Evolutionary conservation across 1,140 invertebrate genomes (phyloP).

Genomic region (Drosophila subobscura): DNA sequence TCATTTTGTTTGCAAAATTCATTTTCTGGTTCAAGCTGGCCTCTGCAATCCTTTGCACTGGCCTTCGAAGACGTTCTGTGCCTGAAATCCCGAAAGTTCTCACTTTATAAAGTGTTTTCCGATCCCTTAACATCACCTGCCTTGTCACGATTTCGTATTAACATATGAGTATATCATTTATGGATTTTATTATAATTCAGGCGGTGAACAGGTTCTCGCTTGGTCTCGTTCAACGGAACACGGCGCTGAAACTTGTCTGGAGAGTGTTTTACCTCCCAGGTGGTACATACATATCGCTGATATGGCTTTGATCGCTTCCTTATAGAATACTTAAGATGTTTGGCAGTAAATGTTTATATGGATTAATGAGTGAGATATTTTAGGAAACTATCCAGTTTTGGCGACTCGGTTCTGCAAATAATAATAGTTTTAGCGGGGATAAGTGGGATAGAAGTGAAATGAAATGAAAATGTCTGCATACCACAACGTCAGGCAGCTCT

Average conservation of each 20-base stretch:
- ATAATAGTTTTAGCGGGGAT: too few species aligned
- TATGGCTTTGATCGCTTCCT: slow-evolving; percentile 54
- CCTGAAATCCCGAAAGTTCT: slow-evolving; percentile 3
- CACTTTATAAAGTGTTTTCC: slow-evolving; percentile 56
- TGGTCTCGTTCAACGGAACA: slow-evolving; percentile 42
- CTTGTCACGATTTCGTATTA: slow-evolving; percentile 51
- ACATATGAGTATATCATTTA: slow-evolving; percentile 47
- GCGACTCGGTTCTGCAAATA: too few species aligned
- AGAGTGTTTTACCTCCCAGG: slow-evolving; percentile 1
- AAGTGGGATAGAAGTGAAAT: too few species aligned
- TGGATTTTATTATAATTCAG: slow-evolving; percentile 47
- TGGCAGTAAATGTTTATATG: slow-evolving; percentile 14
- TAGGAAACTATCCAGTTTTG: neutral
- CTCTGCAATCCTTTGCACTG: slow-evolving; percentile 4
- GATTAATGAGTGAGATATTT: slow-evolving; percentile 22
- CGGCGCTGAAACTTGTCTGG: slow-evolving; percentile 16
- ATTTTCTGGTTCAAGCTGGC: neutral
- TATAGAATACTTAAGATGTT: slow-evolving; percentile 32
- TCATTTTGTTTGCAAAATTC: slow-evolving; percentile 35
- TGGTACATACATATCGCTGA: neutral
- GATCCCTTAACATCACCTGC: slow-evolving; percentile 26
- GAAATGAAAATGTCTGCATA: too few species aligned
- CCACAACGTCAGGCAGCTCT: too few species aligned
- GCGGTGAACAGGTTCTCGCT: slow-evolving; percentile 34
- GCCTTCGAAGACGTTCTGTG: slow-evolving; percentile 48